A percentile compares a stretch with the other conserved stretches of the same genome.
Conservation (phyloP, 1,140 invertebrate species). For the Lepidurus apus region DNA sequence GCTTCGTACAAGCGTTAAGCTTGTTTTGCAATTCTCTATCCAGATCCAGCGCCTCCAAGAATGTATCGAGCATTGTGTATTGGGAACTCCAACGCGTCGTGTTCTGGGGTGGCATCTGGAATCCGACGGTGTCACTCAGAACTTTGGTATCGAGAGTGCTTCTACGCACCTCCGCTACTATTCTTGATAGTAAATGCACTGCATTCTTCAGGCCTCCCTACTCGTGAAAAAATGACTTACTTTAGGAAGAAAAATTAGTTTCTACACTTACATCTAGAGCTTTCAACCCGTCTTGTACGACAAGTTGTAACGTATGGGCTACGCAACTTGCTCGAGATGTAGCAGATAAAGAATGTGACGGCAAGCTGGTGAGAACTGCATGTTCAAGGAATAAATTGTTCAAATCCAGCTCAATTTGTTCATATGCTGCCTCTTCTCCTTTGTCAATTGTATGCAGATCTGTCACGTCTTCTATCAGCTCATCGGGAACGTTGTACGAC, state of each 20-base stretch:
- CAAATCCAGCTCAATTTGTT: conserved; percentile 2
- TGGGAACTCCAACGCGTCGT: conserved; percentile 28
- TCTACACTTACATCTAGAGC: background rate
- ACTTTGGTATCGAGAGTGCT: background rate
- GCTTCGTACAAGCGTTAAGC: background rate
- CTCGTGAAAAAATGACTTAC: background rate
- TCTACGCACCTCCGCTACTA: conserved; percentile 8
- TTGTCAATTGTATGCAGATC: background rate
- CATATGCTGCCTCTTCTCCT: background rate
- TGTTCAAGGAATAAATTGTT: background rate
- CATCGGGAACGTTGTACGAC: background rate
- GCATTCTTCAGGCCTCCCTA: background rate
- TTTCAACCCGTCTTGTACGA: conserved; percentile 23
- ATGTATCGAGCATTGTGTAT: background rate
- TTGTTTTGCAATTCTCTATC: background rate
- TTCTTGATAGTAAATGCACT: background rate
- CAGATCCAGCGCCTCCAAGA: background rate
- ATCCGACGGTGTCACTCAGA: background rate
- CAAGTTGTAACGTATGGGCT: conserved; percentile 26
- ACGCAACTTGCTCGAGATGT: conserved; percentile 19
- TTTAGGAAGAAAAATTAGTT: background rate
- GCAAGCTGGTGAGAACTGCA: background rate
- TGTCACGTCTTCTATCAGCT: background rate
- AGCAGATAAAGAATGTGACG: background rate
- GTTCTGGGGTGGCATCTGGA: background rate